Evolutionary conservation across 2,113 vertebrate species (phyloP).

Genomic region (Alces alces): DNA sequence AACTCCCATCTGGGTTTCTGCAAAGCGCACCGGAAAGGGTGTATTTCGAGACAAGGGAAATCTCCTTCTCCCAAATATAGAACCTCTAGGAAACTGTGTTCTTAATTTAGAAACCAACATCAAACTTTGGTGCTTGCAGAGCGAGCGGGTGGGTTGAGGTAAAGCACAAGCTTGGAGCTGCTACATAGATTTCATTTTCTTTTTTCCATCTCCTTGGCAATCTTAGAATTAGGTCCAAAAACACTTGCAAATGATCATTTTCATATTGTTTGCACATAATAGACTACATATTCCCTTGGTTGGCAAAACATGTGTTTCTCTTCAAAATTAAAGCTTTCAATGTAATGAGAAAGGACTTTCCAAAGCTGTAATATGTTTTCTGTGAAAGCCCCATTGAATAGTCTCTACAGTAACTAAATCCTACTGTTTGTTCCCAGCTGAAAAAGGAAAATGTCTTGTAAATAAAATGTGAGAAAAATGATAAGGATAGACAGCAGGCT

Average conservation of each 20-base stretch:
- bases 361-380: background rate
- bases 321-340: conserved; percentile 37
- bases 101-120: conserved; percentile 48
- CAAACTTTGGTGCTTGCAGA: background rate
- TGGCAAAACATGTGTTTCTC: conserved; percentile 27
- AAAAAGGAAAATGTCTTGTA: background rate
- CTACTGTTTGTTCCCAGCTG: background rate
- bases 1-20: conserved; percentile 18
- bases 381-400: background rate
- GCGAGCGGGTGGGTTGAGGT: background rate
- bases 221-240: background rate
- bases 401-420: background rate
- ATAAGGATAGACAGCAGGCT: background rate
- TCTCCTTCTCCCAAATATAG: conserved; percentile 55
- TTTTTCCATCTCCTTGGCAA: background rate
- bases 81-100: conserved; percentile 44
- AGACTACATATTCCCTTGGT: background rate
- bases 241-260: background rate
- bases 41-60: conserved; percentile 59
- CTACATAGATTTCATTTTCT: background rate
- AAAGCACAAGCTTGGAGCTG: background rate
- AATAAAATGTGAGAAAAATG: background rate
- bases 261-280: background rate
- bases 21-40: conserved; percentile 52
- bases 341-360: background rate